phyloP scores from a whole-genome alignment of 35 echinoderm and acorn worm species.

The Holothuria glaberrima region DNA sequence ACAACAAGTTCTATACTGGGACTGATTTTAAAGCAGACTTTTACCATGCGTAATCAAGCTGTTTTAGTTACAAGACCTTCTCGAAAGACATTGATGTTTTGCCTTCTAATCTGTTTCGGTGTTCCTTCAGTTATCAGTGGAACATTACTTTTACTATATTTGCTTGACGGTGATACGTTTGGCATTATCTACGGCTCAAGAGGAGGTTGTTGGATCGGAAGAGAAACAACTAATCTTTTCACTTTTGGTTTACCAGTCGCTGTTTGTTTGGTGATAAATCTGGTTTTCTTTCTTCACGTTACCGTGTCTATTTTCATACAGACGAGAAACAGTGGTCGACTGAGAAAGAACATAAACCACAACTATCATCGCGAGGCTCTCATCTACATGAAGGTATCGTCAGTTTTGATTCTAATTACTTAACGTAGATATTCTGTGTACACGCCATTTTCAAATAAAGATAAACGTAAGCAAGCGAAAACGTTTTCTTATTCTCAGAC shows the following conservation, averaged over 20 bases:
- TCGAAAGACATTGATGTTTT: neutral
- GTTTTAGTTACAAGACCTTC: neutral
- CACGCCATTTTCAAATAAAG: no score
- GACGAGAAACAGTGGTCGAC: neutral
- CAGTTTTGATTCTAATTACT: no score
- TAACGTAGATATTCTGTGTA: no score
- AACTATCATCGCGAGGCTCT: neutral
- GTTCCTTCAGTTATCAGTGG: neutral
- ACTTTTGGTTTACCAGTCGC: slow-evolving; percentile 18
- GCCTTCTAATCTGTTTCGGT: neutral
- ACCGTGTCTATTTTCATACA: neutral
- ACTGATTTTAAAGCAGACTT: slow-evolving; percentile 3
- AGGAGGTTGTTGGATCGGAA: slow-evolving; percentile 45
- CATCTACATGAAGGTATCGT: slow-evolving; percentile 20
- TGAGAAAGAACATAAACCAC: neutral
- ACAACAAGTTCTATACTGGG: neutral
- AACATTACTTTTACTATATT: neutral
- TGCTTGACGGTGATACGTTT: neutral
- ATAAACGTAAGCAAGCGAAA: no score
- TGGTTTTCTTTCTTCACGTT: slow-evolving; percentile 24
- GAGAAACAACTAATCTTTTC: neutral
- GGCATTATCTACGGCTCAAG: neutral
- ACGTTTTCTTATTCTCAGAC: no score
- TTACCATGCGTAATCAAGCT: neutral
- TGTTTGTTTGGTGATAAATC: slow-evolving; percentile 9